phyloP scores from a whole-genome alignment of 2,888 invertebrate species.

The Drosophila atroscutellata region DNA sequence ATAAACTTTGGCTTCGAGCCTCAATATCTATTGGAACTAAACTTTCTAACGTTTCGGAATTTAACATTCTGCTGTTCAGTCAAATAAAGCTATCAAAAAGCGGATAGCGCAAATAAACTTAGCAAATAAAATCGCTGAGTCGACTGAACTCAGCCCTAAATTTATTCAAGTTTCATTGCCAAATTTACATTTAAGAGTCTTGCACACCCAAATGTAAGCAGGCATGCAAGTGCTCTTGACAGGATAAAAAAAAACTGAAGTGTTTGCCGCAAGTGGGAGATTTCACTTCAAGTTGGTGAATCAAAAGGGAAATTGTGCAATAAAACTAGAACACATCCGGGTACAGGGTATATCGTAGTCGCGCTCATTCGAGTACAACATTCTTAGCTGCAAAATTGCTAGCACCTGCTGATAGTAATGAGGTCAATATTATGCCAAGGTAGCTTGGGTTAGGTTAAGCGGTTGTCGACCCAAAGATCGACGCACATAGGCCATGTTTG shows the following conservation, averaged over 20 bases:
- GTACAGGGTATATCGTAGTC: background rate
- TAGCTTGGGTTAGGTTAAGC: no score
- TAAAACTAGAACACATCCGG: background rate
- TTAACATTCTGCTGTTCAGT: background rate
- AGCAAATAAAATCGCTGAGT: background rate
- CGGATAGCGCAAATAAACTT: background rate
- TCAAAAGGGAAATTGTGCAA: background rate
- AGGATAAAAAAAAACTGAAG: background rate
- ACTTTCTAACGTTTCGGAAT: background rate
- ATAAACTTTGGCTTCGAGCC: rapidly evolving
- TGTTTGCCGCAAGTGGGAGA: background rate
- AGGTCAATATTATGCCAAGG: background rate
- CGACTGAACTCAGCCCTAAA: background rate
- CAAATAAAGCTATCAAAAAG: background rate
- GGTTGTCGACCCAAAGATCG: no score
- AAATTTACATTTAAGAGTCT: background rate
- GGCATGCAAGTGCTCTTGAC: background rate
- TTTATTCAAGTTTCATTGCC: background rate
- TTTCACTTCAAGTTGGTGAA: background rate
- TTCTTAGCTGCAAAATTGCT: no score
- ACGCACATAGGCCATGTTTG: no score
- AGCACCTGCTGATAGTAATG: background rate
- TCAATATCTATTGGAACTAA: background rate
- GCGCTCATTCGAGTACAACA: no score
- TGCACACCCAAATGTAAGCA: background rate